Base-by-base conservation (phyloP, 2,888 invertebrate genomes). In the Rutpela maculata region DNA sequence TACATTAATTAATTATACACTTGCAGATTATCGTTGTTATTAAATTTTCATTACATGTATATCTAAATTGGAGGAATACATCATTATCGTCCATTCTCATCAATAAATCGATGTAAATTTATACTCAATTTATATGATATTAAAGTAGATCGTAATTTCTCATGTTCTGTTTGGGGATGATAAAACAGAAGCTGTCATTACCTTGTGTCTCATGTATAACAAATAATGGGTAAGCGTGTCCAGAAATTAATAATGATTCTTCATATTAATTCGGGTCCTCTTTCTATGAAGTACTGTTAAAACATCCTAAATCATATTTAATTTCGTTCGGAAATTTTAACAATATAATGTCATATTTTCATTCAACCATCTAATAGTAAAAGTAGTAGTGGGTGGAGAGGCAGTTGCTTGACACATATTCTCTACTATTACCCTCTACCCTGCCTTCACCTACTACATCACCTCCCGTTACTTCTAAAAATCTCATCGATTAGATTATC, bases 1-100 rank as follows among this genome's bases (percentile, higher is more conserved):
- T 65, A 43, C 38, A 43, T 65, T 65, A 65, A 65, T 65, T 65
- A 38, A 65, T 65, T 65, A 65, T 43, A 38, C 65, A 43, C n/a
- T 22, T 19, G 65, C 65, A 43, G 43, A 65, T 65, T 65, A 65
- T 43, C 38, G 43, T 38, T 22, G 65, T 19, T 65, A 65, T 65
- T 65, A 65, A 65, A 65, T 65, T 65, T 65, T 65, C 65, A 65
- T 65, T 65, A 65, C 65, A 43, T 31, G 38, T 65, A 65, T 43
- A 65, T 65, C 43, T 18, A 43, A 43, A 65, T 65, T 43, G 43
- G 12, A 65, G 65, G 43, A 65, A 65, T 65, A 65, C 43, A 65
- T 65, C 43, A 65, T 65, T 65, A 65, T 43, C 17, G 18, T 65
- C 65, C 43, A 7, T 3, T 19, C 19, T 22, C 65, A 43, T 43